Percentiles rank a stretch among this genome's conserved stretches.
Conservation (phyloP, 1,140 invertebrate genomes). For the Heliothis virescens region DNA sequence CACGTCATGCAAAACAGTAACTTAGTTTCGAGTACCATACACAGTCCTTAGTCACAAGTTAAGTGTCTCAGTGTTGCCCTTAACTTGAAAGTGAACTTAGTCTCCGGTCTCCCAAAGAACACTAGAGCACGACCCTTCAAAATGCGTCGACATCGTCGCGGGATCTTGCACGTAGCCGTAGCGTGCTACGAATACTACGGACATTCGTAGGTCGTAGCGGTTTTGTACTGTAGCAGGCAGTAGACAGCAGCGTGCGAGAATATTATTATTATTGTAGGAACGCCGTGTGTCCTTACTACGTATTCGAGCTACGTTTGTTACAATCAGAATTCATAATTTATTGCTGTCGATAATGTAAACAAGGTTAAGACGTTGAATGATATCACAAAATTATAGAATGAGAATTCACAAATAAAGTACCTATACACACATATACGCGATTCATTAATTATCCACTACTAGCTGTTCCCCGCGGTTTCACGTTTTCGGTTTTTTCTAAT, state of each 20-base stretch:
- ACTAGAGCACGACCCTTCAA: slow-evolving; percentile 22
- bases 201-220: slow-evolving; percentile 3
- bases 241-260: neutral
- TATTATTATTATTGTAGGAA: neutral
- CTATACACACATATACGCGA: too few relatives aligned
- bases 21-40: neutral
- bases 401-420: too few relatives aligned
- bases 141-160: slow-evolving; percentile 14
- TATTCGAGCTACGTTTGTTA: too few relatives aligned
- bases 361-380: too few relatives aligned
- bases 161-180: slow-evolving; percentile 7
- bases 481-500: too few relatives aligned
- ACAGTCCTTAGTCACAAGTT: slow-evolving; percentile 17
- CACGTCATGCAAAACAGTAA: neutral
- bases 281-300: too few relatives aligned
- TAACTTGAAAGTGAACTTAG: slow-evolving; percentile 19
- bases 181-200: slow-evolving; percentile 18
- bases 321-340: too few relatives aligned
- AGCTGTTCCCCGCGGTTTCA: too few relatives aligned
- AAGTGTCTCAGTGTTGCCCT: slow-evolving; percentile 5
- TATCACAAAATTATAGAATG: too few relatives aligned
- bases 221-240: neutral
- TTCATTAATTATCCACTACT: too few relatives aligned
- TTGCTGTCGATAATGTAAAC: too few relatives aligned
- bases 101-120: slow-evolving; percentile 19